Evolutionary conservation across 2,888 invertebrate genomes (phyloP), one percentile per base, ranked within the genome.

Genomic region (Epinotia demarniana): DNA sequence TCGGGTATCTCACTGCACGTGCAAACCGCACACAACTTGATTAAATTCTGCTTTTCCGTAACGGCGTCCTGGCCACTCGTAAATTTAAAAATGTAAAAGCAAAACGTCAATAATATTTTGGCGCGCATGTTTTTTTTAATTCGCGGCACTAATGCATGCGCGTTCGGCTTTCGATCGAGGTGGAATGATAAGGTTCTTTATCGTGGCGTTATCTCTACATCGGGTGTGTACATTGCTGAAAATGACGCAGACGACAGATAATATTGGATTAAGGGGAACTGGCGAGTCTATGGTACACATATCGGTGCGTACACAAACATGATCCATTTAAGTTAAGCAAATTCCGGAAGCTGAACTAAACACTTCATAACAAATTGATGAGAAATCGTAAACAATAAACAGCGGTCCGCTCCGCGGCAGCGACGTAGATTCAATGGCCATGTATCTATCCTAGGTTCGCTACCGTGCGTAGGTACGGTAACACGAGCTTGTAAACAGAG

Each of bases 1-100:
- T 92, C 92, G 2, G 88, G 86, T 78, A 93, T 92, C 85, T 94
- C 94, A 89, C 93, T 92, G 80, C 93, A 94, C 81, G 92, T 90
- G 81, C 94, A 94, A 80, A 89, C 87, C 75, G 89, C 89, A 86
- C 92, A 91, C 75, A 94, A 82, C 80, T 89, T 86, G 80, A 93
- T 86, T 39, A 87, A 79, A 78, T 86, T 87, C 33, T 79, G 84
- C 78, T 85, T 83, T 77, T 86, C 84, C 8, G 81, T 82, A 23
- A 82, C 86, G 60, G 80, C 82, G 18, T 87, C 87, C 80, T 92
- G 88, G 69, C 87, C 84, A 71, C 79, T 82, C 53, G 81, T 84
- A 79, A 82, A 71, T 78, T 86, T 82, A 60, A 81, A 84, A 83
- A 89, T 83, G 78, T 91, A 87, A 87, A 90, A 87, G 77, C 84